Conservation (phyloP, 92 coral and sea anemone species). For the Zoanthus solanderi region DNA sequence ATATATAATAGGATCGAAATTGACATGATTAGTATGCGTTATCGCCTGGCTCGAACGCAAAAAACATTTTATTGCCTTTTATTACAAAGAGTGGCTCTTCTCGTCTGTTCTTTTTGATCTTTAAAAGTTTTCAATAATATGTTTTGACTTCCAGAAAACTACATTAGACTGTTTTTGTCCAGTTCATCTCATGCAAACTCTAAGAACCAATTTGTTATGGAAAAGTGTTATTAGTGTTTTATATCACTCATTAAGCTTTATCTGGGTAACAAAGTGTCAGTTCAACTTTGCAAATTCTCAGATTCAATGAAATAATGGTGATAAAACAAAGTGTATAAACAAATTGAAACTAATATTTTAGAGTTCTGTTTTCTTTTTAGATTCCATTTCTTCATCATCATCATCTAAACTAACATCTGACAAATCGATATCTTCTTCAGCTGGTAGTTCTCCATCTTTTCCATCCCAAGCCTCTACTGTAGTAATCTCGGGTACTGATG, state of each 20-base stretch:
- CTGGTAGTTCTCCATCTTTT: constrained; percentile 93
- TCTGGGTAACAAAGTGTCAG: neutral
- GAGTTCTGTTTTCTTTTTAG: constrained; percentile 79
- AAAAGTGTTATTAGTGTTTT: neutral
- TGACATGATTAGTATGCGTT: no score
- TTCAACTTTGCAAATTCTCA: neutral
- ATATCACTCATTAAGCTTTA: neutral
- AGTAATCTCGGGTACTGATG: constrained; percentile 75
- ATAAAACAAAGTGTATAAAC: neutral
- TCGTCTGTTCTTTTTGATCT: neutral
- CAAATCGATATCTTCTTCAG: constrained; percentile 92
- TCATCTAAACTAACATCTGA: constrained; percentile 94
- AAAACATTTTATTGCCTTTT: neutral
- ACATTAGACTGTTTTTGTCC: neutral
- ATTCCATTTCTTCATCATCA: constrained; percentile 60
- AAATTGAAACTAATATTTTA: constrained; percentile 36
- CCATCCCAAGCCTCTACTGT: constrained; percentile 91
- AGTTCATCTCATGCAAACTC: neutral
- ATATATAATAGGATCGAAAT: no score
- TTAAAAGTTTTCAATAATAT: neutral
- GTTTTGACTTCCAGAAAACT: neutral
- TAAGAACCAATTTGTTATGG: neutral
- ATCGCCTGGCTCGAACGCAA: neutral
- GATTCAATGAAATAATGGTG: neutral
- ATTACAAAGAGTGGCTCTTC: neutral